Percentiles rank a stretch among this genome's conserved stretches.
Evolutionary conservation across 2,888 invertebrate species (phyloP).

Genomic region (Himalopsyche japonica): DNA sequence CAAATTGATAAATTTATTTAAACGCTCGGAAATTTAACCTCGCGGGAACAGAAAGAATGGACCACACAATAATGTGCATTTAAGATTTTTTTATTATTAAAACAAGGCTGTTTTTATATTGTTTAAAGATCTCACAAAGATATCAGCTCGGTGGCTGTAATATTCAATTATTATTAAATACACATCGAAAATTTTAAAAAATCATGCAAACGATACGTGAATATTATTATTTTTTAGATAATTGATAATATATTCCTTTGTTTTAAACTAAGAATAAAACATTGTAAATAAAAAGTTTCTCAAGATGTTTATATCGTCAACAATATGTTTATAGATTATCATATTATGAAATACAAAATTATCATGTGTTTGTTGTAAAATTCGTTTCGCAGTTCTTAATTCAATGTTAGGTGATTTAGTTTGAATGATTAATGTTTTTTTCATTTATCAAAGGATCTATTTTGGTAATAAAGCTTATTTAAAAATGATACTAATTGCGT

Average conservation of each 20-base stretch:
- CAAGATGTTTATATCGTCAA: background rate
- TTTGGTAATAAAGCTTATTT: too few species aligned
- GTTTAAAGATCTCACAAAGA: background rate
- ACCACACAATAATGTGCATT: background rate
- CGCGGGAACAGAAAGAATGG: background rate
- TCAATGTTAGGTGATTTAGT: too few species aligned
- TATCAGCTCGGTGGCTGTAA: background rate
- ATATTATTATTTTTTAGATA: background rate
- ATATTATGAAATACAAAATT: too few species aligned
- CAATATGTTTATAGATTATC: background rate
- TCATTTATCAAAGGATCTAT: too few species aligned
- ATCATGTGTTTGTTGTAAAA: too few species aligned
- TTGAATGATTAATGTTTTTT: too few species aligned
- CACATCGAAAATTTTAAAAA: background rate
- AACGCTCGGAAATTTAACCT: background rate
- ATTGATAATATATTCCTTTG: background rate
- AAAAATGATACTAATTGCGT: too few species aligned
- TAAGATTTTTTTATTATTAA: background rate
- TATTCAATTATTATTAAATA: background rate
- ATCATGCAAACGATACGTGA: background rate
- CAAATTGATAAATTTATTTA: background rate
- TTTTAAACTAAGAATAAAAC: background rate
- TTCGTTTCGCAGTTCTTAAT: too few species aligned
- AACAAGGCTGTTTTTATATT: background rate
- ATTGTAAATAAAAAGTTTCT: background rate